These are phyloP conservation scores for Geodia barretti DNA, from an alignment of 37 sponge, comb jelly and placozoan species.

Conservation along the genomic window DNA sequence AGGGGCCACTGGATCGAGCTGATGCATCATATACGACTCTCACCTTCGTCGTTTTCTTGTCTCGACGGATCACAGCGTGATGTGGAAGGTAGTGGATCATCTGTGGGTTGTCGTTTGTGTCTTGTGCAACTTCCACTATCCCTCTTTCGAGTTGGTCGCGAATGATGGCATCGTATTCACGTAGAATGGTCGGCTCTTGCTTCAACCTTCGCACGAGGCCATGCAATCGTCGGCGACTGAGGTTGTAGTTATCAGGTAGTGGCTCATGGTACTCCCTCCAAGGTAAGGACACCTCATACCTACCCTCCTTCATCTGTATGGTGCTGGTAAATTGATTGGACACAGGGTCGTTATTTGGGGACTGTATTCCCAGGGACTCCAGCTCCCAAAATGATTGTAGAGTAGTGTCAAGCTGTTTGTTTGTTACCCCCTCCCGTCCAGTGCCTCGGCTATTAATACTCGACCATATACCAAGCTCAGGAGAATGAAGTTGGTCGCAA, in stretches of 20 bases:
- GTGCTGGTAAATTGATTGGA: not conserved
- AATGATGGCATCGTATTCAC: constrained; percentile 33
- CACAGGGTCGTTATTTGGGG: not conserved
- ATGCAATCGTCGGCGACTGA: constrained; percentile 22
- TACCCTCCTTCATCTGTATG: constrained; percentile 11
- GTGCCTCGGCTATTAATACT: too few relatives aligned
- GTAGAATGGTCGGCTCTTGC: constrained; percentile 25
- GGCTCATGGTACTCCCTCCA: constrained; percentile 11
- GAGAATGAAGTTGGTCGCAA: not conserved
- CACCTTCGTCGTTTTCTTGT: constrained; percentile 44
- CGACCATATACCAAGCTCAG: too few relatives aligned
- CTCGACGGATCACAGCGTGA: constrained; percentile 30
- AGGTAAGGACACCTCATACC: constrained; percentile 27
- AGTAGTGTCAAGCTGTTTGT: constrained; percentile 13
- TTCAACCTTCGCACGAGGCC: constrained; percentile 26
- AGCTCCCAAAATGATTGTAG: constrained; percentile 39
- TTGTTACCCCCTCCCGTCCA: constrained; percentile 1
- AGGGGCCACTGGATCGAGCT: constrained; percentile 25
- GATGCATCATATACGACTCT: constrained; percentile 52
- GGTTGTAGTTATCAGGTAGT: constrained; percentile 30
- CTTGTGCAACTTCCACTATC: constrained; percentile 32
- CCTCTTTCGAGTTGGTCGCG: constrained; percentile 32
- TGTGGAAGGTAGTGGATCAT: constrained; percentile 37
- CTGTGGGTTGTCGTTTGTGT: not conserved
- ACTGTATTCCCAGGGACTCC: constrained; percentile 32